Evolutionary conservation across 2,113 vertebrate species (phyloP).

Genomic region (Tretioscincus oriximinensis): DNA sequence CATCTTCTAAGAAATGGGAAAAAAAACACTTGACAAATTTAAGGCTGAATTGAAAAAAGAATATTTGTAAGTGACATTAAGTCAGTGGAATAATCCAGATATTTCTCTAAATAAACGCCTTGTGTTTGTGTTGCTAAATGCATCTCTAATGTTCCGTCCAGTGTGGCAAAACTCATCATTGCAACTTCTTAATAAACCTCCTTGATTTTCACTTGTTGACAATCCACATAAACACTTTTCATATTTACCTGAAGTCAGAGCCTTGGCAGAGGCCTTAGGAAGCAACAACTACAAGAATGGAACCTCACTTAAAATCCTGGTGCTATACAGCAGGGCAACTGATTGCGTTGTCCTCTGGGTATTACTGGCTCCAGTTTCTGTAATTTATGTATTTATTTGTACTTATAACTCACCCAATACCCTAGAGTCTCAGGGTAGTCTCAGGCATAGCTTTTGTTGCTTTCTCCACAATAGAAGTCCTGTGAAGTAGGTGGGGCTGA

Average conservation of each 20-base stretch:
- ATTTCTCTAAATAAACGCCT: constrained; percentile 26
- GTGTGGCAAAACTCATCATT: not conserved
- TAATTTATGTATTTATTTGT: no score
- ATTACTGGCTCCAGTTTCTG: no score
- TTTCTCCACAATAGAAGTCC: no score
- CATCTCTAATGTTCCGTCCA: not conserved
- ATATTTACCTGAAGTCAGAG: not conserved
- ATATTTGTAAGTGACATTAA: not conserved
- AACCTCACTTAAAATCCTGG: not conserved
- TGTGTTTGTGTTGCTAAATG: constrained; percentile 23
- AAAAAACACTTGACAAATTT: not conserved
- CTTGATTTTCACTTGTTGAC: not conserved
- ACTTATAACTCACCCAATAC: no score
- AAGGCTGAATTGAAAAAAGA: not conserved
- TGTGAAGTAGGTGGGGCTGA: no score
- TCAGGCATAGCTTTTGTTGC: no score
- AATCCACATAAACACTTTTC: not conserved
- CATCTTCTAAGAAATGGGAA: not conserved
- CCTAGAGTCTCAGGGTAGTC: no score
- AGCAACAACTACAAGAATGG: not conserved
- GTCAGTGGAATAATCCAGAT: constrained; percentile 18
- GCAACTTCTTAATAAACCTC: not conserved
- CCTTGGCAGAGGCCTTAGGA: no score
- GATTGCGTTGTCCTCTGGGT: no score
- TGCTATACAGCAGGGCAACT: no score